These are phyloP conservation scores for Calameuta pallipes DNA, from an alignment of 2,888 invertebrate genomes.

Conservation along the genomic window DNA sequence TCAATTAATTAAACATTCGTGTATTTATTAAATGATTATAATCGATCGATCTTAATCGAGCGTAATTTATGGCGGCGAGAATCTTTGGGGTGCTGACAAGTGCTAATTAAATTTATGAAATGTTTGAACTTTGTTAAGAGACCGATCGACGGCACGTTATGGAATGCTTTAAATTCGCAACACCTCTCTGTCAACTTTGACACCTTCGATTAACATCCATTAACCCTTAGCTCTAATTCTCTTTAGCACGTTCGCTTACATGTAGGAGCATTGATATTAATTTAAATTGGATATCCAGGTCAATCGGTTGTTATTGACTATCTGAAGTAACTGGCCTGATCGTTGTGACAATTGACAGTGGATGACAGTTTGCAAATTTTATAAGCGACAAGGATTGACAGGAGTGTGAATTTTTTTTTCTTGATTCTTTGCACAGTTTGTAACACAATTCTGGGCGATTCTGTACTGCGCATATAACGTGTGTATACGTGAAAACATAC, in stretches of 20 bases:
- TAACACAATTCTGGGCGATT: neutral
- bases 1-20: neutral
- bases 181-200: conserved; percentile 11
- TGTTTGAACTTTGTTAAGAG: neutral
- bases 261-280: neutral
- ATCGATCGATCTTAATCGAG: neutral
- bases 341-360: neutral
- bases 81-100: neutral
- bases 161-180: neutral
- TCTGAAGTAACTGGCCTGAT: neutral
- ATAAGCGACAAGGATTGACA: neutral
- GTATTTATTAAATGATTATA: neutral
- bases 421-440: neutral
- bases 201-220: conserved; percentile 24
- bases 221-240: conserved; percentile 6
- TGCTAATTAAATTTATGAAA: neutral
- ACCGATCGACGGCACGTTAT: neutral
- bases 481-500: neutral
- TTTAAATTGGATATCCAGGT: neutral
- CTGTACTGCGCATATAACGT: neutral
- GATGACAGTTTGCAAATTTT: neutral
- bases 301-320: neutral
- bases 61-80: neutral
- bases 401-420: neutral
- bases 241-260: neutral